Base-by-base conservation (phyloP, 1,140 invertebrate genomes). In the Diachasmimorpha longicaudata region DNA sequence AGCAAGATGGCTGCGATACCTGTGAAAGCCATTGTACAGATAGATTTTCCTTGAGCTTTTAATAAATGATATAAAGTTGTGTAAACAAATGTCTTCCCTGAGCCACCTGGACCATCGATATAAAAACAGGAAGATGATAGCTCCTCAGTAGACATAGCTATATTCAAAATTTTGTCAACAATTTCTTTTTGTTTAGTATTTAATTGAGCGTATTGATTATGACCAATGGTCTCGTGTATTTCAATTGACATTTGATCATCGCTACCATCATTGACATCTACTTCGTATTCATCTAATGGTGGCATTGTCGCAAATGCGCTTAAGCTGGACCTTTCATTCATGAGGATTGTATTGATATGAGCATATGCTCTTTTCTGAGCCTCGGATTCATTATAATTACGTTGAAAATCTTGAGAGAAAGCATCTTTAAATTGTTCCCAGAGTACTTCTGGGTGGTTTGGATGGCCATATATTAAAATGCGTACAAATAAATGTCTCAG, bases 1-100 rank as follows among this genome's bases (percentile, higher is more conserved):
- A 80, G 71, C 58, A 79, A 66, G 69, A 75, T 78, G 31, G 81
- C 79, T 16, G 79, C 81, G 31, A 82, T 81, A n/a, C 81, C 78
- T 14, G 80, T 68, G 76, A 63, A 76, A 14, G 80, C 78, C 77
- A 71, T 77, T 70, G 37, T 81, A 44, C 70, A 42, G 14, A 81
- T 76, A 39, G 66, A 73, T 25, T 76, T 67, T 36, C 69, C 19
- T 69, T 75, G n/a, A 31, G 48, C 31, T 70, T 74, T 39, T 0
- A 82, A 21, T 16, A 76, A 63, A 68, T 76, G 36, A 36, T 55
- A 70, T 16, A 79, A 67, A 13, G 77, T 74, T 37, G 72, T 72
- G 39, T 79, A 52, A 25, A 72, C 79, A 70, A 39, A 48, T 74
- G 58, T 78, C n/a, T n/a, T n/a, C n/a, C n/a, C n/a, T n/a, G n/a